Conservation (phyloP, 37 sponge, comb jelly and placozoan species). For the Hexactinellida sp. region DNA sequence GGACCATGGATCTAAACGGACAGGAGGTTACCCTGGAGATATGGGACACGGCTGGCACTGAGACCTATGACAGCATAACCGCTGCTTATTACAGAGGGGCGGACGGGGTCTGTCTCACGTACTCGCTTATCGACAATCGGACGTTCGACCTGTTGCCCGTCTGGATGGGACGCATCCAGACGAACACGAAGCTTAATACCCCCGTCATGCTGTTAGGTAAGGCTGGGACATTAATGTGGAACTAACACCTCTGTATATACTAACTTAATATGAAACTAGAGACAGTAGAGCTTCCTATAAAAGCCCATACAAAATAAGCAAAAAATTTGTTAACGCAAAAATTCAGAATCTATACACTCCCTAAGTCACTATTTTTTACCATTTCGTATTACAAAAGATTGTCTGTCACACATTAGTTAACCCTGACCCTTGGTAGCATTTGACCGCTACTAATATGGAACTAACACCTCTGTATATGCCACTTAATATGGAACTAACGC, state of each 20-base stretch:
- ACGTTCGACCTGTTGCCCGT: not conserved
- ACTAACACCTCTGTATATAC: not conserved
- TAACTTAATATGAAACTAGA: too few species aligned
- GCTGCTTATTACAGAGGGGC: conserved; percentile 3
- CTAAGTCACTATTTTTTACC: too few species aligned
- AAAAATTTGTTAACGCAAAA: too few species aligned
- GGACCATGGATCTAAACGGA: not conserved
- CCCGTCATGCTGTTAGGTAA: not conserved
- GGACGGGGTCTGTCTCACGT: not conserved
- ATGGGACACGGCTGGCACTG: conserved; percentile 1
- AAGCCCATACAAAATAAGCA: too few species aligned
- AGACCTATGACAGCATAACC: not conserved
- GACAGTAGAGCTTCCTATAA: too few species aligned
- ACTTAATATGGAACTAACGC: conserved; percentile 9
- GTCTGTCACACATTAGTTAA: too few species aligned
- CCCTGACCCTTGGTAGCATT: too few species aligned
- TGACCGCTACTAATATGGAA: too few species aligned
- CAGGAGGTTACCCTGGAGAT: conserved; percentile 9
- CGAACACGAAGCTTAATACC: not conserved
- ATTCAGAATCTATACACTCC: too few species aligned
- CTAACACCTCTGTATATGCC: too few species aligned
- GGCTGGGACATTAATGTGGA: not conserved
- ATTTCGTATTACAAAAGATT: too few species aligned
- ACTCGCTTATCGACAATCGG: not conserved
- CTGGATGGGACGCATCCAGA: not conserved